Evolutionary conservation across 2,888 invertebrate genomes (phyloP).

Genomic region (Spodoptera littoralis): DNA sequence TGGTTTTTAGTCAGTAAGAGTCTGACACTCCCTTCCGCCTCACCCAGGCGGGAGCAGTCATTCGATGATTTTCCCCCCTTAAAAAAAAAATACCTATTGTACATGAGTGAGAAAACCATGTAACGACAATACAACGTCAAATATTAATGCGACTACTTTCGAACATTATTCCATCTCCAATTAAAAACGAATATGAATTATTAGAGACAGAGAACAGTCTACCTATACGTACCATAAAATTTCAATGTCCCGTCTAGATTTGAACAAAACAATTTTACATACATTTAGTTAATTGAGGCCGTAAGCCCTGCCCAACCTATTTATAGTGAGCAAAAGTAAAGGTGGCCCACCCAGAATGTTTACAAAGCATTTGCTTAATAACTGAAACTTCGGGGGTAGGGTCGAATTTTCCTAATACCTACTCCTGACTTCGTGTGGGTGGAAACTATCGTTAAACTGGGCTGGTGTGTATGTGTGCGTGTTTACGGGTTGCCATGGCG

Average conservation of each 20-base stretch:
- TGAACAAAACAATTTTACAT: constrained; percentile 62
- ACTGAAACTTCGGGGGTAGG: constrained; percentile 85
- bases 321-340: constrained; percentile 82
- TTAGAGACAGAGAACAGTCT: background rate
- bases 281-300: constrained; percentile 79
- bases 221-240: constrained; percentile 24
- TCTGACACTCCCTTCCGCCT: too few species aligned
- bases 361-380: constrained; percentile 89
- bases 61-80: too few species aligned
- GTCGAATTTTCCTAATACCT: constrained; percentile 87
- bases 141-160: too few species aligned
- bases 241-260: constrained; percentile 55
- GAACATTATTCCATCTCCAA: too few species aligned
- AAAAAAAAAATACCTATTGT: too few species aligned
- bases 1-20: too few species aligned
- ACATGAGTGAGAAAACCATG: too few species aligned
- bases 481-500: constrained; percentile 83
- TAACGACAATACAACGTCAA: too few species aligned
- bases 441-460: constrained; percentile 74
- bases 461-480: constrained; percentile 67
- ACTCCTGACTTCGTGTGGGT: constrained; percentile 62
- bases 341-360: constrained; percentile 86
- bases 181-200: too few species aligned
- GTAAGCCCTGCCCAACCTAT: constrained; percentile 81
- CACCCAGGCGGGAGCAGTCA: too few species aligned